phyloP scores from a whole-genome alignment of 2,113 vertebrate species.

The Bagarius yarrelli region DNA sequence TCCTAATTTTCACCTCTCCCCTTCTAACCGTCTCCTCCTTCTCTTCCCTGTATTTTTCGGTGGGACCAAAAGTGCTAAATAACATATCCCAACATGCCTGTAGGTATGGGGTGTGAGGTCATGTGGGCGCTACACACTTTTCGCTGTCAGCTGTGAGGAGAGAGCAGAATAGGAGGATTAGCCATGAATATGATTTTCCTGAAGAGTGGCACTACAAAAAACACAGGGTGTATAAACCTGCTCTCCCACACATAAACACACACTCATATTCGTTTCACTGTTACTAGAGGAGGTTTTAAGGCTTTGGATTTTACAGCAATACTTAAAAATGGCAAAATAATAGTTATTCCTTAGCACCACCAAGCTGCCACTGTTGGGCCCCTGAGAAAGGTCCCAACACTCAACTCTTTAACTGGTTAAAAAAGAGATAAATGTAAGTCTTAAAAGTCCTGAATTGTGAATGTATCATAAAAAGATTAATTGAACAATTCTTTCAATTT shows the following conservation, averaged over 20 bases:
- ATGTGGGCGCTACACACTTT: neutral
- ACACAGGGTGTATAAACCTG: neutral
- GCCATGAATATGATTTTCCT: neutral
- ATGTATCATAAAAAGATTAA: too few relatives aligned
- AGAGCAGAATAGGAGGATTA: neutral
- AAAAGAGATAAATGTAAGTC: too few relatives aligned
- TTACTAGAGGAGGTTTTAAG: neutral
- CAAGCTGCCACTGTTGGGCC: too few relatives aligned
- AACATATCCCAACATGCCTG: slow-evolving; percentile 13
- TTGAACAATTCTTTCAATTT: too few relatives aligned
- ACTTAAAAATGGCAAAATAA: neutral
- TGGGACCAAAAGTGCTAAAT: neutral
- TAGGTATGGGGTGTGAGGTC: slow-evolving; percentile 25
- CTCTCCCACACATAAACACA: neutral
- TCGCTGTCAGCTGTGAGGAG: slow-evolving; percentile 7
- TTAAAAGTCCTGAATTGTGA: too few relatives aligned
- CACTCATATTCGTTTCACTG: neutral
- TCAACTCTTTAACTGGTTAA: too few relatives aligned
- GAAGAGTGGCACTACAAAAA: neutral
- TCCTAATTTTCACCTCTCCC: neutral
- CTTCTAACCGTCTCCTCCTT: neutral
- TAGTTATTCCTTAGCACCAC: too few relatives aligned
- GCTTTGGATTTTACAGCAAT: neutral
- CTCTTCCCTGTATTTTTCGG: neutral
- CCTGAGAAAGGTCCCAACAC: too few relatives aligned